Evolutionary conservation across 1,140 invertebrate genomes (phyloP), one percentile per base, ranked within the genome.

Genomic region (Subanguina moxae): DNA sequence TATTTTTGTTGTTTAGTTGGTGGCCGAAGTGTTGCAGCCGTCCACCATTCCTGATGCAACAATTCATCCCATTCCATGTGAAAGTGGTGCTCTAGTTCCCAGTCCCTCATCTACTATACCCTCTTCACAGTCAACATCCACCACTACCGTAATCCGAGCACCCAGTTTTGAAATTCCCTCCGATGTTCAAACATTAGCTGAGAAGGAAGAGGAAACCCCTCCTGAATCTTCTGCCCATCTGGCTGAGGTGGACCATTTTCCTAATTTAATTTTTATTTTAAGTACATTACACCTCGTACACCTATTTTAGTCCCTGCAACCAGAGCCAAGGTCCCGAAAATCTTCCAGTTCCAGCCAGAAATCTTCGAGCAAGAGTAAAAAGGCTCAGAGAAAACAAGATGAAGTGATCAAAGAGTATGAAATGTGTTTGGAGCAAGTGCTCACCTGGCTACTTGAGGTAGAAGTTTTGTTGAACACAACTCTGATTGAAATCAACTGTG

Each of bases 361-460:
- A 38, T 78, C 75, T 1, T 75, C 64, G 9, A 28, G 64, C 43
- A 64, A 71, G 64, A 71, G 57, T 28, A 17, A 72, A 68, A 58
- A 57, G 57, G 61, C 62, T 32, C 43, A 67, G 17, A 63, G 74
- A 9, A 78, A 80, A 43, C 42, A 56, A 21, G 78, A 82, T 52
- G 76, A 78, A 57, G 43, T 78, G 28, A 25, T 77, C 1, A 42
- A 71, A 57, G 78, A 80, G 62, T 80, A 80, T 62, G 71, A 77
- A 58, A 58, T 58, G 23, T 80, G 74, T 67, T 48, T 80, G 15
- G 78, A 80, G 32, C 70, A 78, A 38, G 76, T 77, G 11, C 73
- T 78, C 3, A 70, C 76, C 5, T 78, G 76, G 76, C 64, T 78
- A 5, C 66, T 78, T n/a, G 76, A 78, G 61, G 32, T 38, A 38